Base-by-base conservation (phyloP, 1,140 invertebrate genomes). In the Asbolus verrucosus region DNA sequence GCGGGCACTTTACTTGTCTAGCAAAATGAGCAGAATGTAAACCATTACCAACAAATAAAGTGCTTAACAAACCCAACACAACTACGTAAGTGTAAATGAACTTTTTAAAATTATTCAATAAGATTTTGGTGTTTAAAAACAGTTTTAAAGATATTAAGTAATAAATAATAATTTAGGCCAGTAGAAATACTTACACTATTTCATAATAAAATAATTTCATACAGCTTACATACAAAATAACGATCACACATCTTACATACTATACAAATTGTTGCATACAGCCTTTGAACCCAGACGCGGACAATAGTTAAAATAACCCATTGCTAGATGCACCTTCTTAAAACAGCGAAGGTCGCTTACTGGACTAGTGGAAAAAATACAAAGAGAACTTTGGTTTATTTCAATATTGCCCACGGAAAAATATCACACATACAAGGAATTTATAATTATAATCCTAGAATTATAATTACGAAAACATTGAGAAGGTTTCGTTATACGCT, bases 371-470 rank as follows among this genome's bases (percentile, higher is more conserved):
- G 19, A 30, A 65, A 14, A 54, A 30, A 54, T 9, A 50, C 2
- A 54, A 24, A 54, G 21, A 63, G 39, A 63, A 63, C n/a, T 16
- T 65, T 65, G 62, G 36, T 46, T 46, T 65, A 65, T 69, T 65
- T 46, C 50, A 66, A 39, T 27, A 71, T 36, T 43, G 13, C 59
- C 65, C 71, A 67, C 65, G 62, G 41, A 50, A 69, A 72, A 68
- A 73, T 81, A 81, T 81, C 79, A 81, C 79, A 80, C 78, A 79
- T 78, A 79, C 78, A 81, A 70, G 79, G 76, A 81, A 77, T 78
- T 73, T 65, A 76, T 78, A 79, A 77, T 79, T 80, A 80, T 76
- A 80, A 79, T 77, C 71, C 67, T 72, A 27, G 59, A 77, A 79
- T 80, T 80, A 80, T 77, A 78, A 79, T 80, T 80, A 80, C 75